phyloP scores from a whole-genome alignment of 1,140 invertebrate species.

The Cherax destructor region DNA sequence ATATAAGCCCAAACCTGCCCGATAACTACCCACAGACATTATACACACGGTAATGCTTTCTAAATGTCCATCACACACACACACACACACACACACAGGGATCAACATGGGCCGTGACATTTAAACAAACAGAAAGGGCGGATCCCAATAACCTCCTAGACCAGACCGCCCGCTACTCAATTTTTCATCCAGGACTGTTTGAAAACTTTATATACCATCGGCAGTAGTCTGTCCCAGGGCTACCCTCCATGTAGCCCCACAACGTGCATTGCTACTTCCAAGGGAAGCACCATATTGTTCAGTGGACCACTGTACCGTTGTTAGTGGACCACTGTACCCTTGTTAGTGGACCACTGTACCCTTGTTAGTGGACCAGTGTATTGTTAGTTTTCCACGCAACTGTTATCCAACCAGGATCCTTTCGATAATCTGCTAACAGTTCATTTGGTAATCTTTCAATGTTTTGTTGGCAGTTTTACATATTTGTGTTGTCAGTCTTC shows the following conservation, averaged over 20 bases:
- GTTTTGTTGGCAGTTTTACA: not conserved
- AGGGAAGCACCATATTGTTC: not conserved
- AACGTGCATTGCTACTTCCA: not conserved
- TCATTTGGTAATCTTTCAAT: not conserved
- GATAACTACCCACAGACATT: too few relatives aligned
- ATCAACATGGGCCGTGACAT: not conserved
- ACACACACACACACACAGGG: not conserved
- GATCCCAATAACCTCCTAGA: not conserved
- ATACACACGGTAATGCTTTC: too few relatives aligned
- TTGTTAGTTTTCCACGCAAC: too few relatives aligned
- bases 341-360: not conserved
- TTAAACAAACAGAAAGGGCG: not conserved
- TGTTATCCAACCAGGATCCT: not conserved
- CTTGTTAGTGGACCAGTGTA: not conserved
- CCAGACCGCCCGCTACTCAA: not conserved
- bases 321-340: not conserved
- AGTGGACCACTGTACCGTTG: not conserved
- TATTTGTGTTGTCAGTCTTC: not conserved
- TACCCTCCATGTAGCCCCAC: not conserved
- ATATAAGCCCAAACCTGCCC: too few relatives aligned
- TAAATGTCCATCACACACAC: too few relatives aligned
- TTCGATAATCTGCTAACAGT: not conserved
- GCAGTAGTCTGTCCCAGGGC: not conserved
- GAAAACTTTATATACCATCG: not conserved
- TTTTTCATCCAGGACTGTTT: not conserved